Evolutionary conservation across 2,888 invertebrate species (phyloP).

Genomic region (Athalia rosae): DNA sequence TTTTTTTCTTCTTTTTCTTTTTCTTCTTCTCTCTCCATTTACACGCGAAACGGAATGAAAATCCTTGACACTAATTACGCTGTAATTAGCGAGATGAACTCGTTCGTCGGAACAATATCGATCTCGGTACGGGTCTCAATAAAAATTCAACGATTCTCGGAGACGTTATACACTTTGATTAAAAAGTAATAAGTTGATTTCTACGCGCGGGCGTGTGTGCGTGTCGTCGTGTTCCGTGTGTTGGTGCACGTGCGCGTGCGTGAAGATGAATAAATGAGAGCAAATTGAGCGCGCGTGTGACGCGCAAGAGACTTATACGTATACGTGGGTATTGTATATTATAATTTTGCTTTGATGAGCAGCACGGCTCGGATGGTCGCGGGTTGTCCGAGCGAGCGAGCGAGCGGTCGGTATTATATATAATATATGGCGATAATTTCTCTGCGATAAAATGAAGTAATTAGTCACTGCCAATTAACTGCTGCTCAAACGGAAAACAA

Average conservation of each 20-base stretch:
- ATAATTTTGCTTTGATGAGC: no score
- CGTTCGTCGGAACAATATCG: slow-evolving; percentile 15
- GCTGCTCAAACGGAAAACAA: slow-evolving; percentile 73
- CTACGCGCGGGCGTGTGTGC: no score
- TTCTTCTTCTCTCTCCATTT: no score
- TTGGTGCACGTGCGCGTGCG: background rate
- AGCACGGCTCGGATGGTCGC: no score
- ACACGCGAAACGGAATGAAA: no score
- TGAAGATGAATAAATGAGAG: slow-evolving; percentile 4
- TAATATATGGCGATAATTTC: slow-evolving; percentile 55
- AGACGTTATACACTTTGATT: slow-evolving; percentile 16
- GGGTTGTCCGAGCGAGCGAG: no score
- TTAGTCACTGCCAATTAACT: slow-evolving; percentile 74
- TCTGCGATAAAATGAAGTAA: slow-evolving; percentile 68
- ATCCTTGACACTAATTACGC: no score
- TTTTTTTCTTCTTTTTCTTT: no score
- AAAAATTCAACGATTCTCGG: background rate
- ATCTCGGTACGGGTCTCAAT: slow-evolving; percentile 1
- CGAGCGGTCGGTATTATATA: slow-evolving; percentile 36
- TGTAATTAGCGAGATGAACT: background rate
- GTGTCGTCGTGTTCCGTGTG: background rate
- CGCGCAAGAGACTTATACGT: background rate
- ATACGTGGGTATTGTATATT: no score
- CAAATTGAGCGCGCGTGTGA: slow-evolving; percentile 17
- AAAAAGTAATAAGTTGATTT: slow-evolving; percentile 16